Evolutionary conservation across 2,888 invertebrate species (phyloP).

Genomic region (Apamea crenata): DNA sequence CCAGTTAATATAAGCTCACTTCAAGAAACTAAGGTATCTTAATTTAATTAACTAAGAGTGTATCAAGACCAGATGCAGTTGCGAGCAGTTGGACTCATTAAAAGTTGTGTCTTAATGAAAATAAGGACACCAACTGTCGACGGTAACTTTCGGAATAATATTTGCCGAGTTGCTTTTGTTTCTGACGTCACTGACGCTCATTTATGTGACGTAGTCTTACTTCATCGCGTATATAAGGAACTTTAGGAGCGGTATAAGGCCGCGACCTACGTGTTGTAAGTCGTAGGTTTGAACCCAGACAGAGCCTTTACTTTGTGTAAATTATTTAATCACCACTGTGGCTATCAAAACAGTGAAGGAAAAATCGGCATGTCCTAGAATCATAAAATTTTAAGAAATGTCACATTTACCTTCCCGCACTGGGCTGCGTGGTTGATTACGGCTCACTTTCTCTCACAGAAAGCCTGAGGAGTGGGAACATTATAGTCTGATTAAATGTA

Average conservation of each 20-base stretch:
- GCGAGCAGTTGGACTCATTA: conserved; percentile 61
- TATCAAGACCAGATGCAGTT: conserved; percentile 63
- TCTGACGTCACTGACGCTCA: conserved; percentile 25
- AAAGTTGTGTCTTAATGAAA: conserved; percentile 64
- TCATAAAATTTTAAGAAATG: neutral
- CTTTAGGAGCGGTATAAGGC: too few species aligned
- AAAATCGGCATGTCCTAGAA: too few species aligned
- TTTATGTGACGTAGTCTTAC: conserved; percentile 26
- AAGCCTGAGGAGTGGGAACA: neutral
- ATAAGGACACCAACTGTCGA: conserved; percentile 54
- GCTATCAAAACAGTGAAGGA: too few species aligned
- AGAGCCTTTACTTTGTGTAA: too few species aligned
- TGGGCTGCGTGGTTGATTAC: neutral
- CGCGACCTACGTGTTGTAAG: too few species aligned
- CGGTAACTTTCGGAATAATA: conserved; percentile 59
- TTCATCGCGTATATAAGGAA: neutral
- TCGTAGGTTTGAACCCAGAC: too few species aligned
- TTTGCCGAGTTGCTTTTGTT: conserved; percentile 50
- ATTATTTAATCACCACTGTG: too few species aligned
- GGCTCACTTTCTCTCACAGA: neutral
- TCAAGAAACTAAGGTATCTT: conserved; percentile 46
- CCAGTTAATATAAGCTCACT: conserved; percentile 29
- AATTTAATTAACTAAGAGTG: conserved; percentile 65
- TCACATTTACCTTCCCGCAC: neutral
- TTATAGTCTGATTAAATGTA: too few species aligned